These are phyloP conservation scores for Patella caerulea DNA, from an alignment of 2,888 invertebrate species.

Conservation along the genomic window DNA sequence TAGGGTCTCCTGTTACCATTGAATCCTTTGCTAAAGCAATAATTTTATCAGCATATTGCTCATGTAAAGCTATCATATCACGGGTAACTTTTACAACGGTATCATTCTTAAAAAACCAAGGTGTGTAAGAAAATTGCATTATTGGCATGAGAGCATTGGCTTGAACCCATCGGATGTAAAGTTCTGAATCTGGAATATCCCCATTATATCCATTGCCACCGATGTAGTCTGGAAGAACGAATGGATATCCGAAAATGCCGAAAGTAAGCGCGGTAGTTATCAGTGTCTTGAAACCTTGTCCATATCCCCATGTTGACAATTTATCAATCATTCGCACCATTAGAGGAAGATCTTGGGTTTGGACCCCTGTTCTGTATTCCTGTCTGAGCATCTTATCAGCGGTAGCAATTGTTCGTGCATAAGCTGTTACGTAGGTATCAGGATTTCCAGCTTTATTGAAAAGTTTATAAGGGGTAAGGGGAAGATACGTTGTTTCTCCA, in stretches of 20 bases:
- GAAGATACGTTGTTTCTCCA: constrained; percentile 70
- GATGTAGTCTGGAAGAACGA: constrained; percentile 92
- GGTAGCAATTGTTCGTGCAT: constrained; percentile 49
- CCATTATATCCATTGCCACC: constrained; percentile 79
- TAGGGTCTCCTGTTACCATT: constrained; percentile 76
- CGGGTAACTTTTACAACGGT: constrained; percentile 49
- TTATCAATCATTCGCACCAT: constrained; percentile 87
- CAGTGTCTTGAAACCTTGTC: constrained; percentile 82
- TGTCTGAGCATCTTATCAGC: constrained; percentile 80
- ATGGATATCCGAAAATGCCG: constrained; percentile 86
- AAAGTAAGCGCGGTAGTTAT: constrained; percentile 82
- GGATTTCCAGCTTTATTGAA: constrained; percentile 41
- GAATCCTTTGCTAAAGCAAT: constrained; percentile 8
- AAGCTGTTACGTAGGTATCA: constrained; percentile 49
- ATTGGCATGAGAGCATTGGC: constrained; percentile 91
- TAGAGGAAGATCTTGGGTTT: constrained; percentile 75
- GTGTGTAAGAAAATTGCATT: constrained; percentile 90
- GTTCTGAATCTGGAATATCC: constrained; percentile 60
- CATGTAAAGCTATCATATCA: constrained; percentile 46
- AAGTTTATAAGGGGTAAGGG: constrained; percentile 39
- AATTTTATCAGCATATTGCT: constrained; percentile 22
- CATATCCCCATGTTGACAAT: constrained; percentile 87
- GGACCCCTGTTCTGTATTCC: constrained; percentile 76
- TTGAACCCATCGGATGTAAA: constrained; percentile 86
- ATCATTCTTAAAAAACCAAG: constrained; percentile 87